Base-by-base conservation (phyloP, 2,113 vertebrate genomes). In the Tauraco erythrolophus region DNA sequence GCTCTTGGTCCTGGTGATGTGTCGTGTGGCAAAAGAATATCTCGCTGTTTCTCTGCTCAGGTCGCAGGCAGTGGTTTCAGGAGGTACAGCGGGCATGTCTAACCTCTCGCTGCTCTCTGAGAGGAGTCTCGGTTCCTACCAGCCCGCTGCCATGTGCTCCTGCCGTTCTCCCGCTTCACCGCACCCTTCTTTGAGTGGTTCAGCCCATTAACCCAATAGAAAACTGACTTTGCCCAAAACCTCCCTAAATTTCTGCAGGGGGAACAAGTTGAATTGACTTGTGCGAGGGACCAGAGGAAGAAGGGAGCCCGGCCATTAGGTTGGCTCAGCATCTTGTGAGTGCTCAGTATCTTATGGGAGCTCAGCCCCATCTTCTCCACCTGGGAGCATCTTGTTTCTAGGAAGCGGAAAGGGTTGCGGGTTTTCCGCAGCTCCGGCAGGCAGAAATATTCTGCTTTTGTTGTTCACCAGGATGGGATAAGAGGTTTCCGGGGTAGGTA, bases 161-260 rank as follows among this genome's bases (percentile, higher is more conserved):
- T 79, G 28, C 57, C 25, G 4, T 31, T 56, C 30, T 14, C 50
- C 64, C 0, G 1, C n/a, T 45, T 81, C 39, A 35, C 68, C 0
- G 1, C 39, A 31, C 60, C 22, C 10, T 61, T 60, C 53, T 54
- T 54, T 22, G 58, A 61, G 72, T 15, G 5, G 15, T 66, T 84
- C 58, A 79, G 46, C 33, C 57, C 5, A 2, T 65, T 72, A 19
- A 65, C 35, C 46, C 1, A 1, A 5, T 5, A 58, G 57, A 64
- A 83, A 76, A 51, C 19, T 15, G 48, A 51, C 61, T 61, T 79
- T 30, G 25, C 41, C 27, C 53, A 8, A 39, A 84, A 64, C 1
- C 30, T 81, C 46, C 37, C 24, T 50, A 5, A 24, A 51, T 76
- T 92, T 84, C 72, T 84, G 58, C 43, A 28, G 39, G 24, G 23